Evolutionary conservation across 2,888 invertebrate species (phyloP).

Genomic region (Panzeria rudis): DNA sequence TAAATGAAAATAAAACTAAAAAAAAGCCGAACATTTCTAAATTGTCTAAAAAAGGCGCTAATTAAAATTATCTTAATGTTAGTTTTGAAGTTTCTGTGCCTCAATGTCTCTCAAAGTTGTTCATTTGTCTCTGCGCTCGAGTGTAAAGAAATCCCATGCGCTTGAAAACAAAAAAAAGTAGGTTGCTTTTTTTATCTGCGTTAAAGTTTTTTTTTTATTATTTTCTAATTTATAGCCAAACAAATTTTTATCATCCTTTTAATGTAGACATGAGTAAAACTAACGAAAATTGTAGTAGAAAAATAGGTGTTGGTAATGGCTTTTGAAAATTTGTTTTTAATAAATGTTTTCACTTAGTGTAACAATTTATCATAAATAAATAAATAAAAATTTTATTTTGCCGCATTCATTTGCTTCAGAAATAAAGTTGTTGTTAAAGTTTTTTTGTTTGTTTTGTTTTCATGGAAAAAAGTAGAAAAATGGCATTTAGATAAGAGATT

Average conservation of each 20-base stretch:
- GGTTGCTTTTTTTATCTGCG: slow-evolving; percentile 11
- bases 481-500: slow-evolving; percentile 40
- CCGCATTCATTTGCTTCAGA: not conserved
- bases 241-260: not conserved
- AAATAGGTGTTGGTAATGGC: slow-evolving; percentile 66
- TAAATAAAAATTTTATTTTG: not conserved
- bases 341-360: slow-evolving; percentile 65
- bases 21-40: slow-evolving; percentile 32
- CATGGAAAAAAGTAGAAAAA: slow-evolving; percentile 25
- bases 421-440: slow-evolving; percentile 30
- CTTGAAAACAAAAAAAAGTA: slow-evolving; percentile 7
- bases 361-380: slow-evolving; percentile 60
- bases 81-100: slow-evolving; percentile 48
- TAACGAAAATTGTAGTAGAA: not conserved
- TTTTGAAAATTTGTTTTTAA: slow-evolving; percentile 63
- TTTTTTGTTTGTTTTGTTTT: too few species aligned
- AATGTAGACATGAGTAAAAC: not conserved
- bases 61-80: slow-evolving; percentile 73
- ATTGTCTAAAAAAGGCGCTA: slow-evolving; percentile 59
- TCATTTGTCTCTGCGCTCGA: slow-evolving; percentile 15
- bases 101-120: slow-evolving; percentile 29
- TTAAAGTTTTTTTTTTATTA: slow-evolving; percentile 42
- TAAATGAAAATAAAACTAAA: slow-evolving; percentile 8
- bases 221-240: slow-evolving; percentile 58
- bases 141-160: not conserved